These are phyloP conservation scores for Sebastes schlegelii DNA, from an alignment of 2,113 vertebrate species.

Conservation along the genomic window DNA sequence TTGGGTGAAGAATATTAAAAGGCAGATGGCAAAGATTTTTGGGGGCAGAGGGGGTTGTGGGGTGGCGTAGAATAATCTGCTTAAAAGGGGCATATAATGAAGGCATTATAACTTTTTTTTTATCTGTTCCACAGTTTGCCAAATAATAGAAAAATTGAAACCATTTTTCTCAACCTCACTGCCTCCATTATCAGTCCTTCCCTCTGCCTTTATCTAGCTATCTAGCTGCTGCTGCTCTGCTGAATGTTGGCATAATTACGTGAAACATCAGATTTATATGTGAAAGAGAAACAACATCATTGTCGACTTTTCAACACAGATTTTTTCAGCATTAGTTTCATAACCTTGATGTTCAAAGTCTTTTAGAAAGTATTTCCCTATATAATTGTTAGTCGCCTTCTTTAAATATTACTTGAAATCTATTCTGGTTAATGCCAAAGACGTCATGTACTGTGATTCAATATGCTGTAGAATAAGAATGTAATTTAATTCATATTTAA, in stretches of 20 bases:
- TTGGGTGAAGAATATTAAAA: too few species aligned
- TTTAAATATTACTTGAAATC: slow-evolving; percentile 30
- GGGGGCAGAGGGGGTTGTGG: too few species aligned
- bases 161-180: background rate
- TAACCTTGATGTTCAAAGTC: background rate
- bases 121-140: background rate
- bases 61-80: too few species aligned
- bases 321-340: background rate
- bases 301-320: background rate
- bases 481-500: background rate
- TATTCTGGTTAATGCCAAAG: slow-evolving; percentile 19
- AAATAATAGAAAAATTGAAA: background rate
- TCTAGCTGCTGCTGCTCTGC: background rate
- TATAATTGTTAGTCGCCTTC: background rate
- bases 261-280: background rate
- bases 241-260: background rate
- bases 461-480: slow-evolving; percentile 9
- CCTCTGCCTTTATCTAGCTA: background rate
- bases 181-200: background rate
- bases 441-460: slow-evolving; percentile 19
- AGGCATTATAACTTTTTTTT: background rate
- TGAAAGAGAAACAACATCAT: background rate
- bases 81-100: background rate
- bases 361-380: background rate
- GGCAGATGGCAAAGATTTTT: too few species aligned